Conservation (phyloP, 2,113 vertebrate genomes). For the Cyrtonyx montezumae region DNA sequence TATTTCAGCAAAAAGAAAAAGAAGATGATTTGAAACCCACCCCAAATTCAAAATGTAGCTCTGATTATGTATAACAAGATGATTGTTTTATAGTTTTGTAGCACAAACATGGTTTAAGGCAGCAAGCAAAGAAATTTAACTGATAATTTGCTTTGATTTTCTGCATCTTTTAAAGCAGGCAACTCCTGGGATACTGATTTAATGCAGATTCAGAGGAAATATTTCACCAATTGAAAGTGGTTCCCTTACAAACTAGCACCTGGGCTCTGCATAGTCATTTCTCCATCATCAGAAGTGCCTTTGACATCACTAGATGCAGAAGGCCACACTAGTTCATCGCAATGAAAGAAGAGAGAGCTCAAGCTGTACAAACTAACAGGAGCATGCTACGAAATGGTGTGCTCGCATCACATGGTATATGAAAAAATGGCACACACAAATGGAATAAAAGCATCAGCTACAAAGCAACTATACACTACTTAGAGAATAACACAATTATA, state of each 20-base stretch:
- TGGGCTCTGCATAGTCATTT: background rate
- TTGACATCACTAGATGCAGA: background rate
- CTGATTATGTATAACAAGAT: background rate
- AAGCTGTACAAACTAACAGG: background rate
- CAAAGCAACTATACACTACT: background rate
- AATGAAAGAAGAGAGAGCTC: background rate
- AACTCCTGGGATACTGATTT: background rate
- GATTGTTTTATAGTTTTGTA: background rate
- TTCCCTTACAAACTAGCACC: background rate
- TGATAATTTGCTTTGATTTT: background rate
- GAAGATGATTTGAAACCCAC: background rate
- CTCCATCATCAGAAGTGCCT: background rate
- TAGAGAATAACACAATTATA: constrained; percentile 11
- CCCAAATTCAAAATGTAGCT: background rate
- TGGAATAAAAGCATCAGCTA: background rate
- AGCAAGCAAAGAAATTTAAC: background rate
- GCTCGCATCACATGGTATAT: constrained; percentile 6
- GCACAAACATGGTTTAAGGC: background rate
- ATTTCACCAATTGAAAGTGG: background rate
- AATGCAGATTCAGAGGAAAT: background rate
- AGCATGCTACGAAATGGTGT: background rate
- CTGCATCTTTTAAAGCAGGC: background rate
- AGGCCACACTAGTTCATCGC: background rate
- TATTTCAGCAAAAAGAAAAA: background rate
- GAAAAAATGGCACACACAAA: background rate